Percentiles rank a stretch among this genome's conserved stretches.
Evolutionary conservation across 1,140 invertebrate species (phyloP).

Genomic region (Cherax destructor): DNA sequence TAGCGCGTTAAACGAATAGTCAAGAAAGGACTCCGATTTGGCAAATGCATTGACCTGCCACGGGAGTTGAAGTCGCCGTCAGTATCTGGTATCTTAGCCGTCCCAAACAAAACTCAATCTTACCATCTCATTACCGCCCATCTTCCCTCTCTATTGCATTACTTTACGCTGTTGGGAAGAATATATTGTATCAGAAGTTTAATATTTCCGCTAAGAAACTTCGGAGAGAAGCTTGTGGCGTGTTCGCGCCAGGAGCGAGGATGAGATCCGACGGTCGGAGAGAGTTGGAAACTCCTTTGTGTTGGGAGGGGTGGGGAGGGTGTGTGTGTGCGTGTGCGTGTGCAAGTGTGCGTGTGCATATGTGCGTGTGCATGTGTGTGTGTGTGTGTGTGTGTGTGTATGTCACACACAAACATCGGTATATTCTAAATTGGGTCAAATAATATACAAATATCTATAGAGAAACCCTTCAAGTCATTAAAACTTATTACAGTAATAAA

Average conservation of each 20-base stretch:
- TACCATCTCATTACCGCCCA: slow-evolving; percentile 48
- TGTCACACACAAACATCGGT: too few relatives aligned
- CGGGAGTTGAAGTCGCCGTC: slow-evolving; percentile 58
- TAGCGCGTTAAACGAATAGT: too few relatives aligned
- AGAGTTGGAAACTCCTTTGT: slow-evolving; percentile 14
- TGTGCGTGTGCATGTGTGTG: too few relatives aligned
- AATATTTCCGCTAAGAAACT: too few relatives aligned
- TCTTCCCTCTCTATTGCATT: slow-evolving; percentile 29
- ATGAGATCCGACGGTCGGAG: not conserved
- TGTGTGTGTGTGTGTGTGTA: too few relatives aligned
- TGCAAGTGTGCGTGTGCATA: too few relatives aligned
- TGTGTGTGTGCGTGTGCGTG: too few relatives aligned
- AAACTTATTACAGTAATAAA: not conserved
- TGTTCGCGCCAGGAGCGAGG: not conserved
- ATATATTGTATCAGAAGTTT: too few relatives aligned
- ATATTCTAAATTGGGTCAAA: too few relatives aligned
- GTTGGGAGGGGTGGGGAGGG: not conserved
- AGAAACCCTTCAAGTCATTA: too few relatives aligned
- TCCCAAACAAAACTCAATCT: slow-evolving; percentile 39
- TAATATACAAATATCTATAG: too few relatives aligned
- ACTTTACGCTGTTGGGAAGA: not conserved
- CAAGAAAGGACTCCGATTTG: slow-evolving; percentile 5
- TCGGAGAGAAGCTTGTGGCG: too few relatives aligned
- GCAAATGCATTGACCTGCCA: slow-evolving; percentile 56
- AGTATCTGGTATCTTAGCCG: slow-evolving; percentile 38